A percentile compares a stretch with the other conserved stretches of the same genome.
phyloP scores from a whole-genome alignment of 2,797 vertebrate genomes.

The Morelia viridis region DNA sequence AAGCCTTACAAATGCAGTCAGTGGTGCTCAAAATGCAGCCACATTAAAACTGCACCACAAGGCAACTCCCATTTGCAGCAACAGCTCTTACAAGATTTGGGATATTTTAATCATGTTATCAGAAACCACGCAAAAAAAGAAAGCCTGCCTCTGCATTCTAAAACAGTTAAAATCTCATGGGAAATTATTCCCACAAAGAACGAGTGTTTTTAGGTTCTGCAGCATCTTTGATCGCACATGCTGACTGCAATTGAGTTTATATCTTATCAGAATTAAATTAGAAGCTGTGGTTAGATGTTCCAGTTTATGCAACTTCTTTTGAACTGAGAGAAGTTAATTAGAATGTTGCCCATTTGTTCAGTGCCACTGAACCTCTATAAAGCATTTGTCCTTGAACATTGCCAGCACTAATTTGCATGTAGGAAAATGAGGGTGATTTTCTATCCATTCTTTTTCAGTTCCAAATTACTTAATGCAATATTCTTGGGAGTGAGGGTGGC shows the following conservation, averaged over 20 bases:
- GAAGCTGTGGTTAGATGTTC: background rate
- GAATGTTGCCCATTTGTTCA: background rate
- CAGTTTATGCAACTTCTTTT: background rate
- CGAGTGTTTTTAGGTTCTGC: background rate
- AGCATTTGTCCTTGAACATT: constrained; percentile 16
- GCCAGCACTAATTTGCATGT: background rate
- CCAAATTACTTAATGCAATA: background rate
- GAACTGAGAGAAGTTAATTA: background rate
- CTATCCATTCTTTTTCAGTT: background rate
- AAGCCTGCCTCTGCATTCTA: background rate
- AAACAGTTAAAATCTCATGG: background rate
- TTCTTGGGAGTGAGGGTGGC: background rate
- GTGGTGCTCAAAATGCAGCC: constrained; percentile 4
- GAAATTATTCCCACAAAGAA: background rate
- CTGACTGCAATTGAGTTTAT: background rate
- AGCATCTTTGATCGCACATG: background rate
- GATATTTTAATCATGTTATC: background rate
- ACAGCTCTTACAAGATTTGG: background rate
- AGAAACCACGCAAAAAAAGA: background rate
- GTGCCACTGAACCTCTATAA: constrained; percentile 2
- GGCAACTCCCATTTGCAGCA: background rate
- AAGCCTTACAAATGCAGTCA: background rate
- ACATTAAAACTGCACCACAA: background rate
- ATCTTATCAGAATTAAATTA: background rate
- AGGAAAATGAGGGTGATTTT: constrained; percentile 6